phyloP scores from a whole-genome alignment of 1,140 invertebrate genomes.

The Tetramorium simillimum region DNA sequence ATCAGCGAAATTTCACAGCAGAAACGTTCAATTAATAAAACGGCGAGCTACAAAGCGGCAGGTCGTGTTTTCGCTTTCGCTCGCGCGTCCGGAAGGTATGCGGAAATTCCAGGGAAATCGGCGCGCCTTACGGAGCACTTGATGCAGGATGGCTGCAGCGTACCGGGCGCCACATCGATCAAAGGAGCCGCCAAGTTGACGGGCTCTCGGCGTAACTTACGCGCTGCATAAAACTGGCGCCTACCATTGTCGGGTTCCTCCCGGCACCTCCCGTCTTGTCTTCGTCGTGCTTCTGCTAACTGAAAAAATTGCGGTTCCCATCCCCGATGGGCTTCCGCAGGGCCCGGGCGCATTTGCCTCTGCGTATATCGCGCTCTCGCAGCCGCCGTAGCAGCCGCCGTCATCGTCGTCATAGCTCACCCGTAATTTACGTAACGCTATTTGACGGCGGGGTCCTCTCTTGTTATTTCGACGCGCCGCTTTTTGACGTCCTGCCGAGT shows the following conservation, averaged over 20 bases:
- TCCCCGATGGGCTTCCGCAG: background rate
- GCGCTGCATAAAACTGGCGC: slow-evolving; percentile 45
- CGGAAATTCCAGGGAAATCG: slow-evolving; percentile 15
- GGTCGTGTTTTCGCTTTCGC: background rate
- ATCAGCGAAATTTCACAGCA: background rate
- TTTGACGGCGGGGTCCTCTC: background rate
- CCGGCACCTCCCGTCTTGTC: background rate
- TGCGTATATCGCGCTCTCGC: slow-evolving; percentile 16
- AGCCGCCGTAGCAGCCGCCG: background rate
- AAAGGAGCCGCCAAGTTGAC: slow-evolving; percentile 76
- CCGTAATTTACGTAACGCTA: slow-evolving; percentile 19
- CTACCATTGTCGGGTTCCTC: slow-evolving; percentile 18
- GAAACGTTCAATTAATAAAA: background rate
- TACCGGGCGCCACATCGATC: slow-evolving; percentile 79
- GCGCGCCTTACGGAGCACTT: slow-evolving; percentile 16
- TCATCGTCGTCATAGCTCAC: background rate
- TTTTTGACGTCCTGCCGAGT: slow-evolving; percentile 14
- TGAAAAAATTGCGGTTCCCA: slow-evolving; percentile 17
- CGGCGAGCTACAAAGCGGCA: background rate
- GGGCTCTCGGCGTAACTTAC: slow-evolving; percentile 72
- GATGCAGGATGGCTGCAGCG: slow-evolving; percentile 41
- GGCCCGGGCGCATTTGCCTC: background rate
- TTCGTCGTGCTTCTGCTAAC: background rate
- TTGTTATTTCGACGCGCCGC: slow-evolving; percentile 16
- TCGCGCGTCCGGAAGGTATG: background rate